These are phyloP conservation scores for Cranoglanis bouderius DNA, from an alignment of 2,113 vertebrate species.

Conservation along the genomic window DNA sequence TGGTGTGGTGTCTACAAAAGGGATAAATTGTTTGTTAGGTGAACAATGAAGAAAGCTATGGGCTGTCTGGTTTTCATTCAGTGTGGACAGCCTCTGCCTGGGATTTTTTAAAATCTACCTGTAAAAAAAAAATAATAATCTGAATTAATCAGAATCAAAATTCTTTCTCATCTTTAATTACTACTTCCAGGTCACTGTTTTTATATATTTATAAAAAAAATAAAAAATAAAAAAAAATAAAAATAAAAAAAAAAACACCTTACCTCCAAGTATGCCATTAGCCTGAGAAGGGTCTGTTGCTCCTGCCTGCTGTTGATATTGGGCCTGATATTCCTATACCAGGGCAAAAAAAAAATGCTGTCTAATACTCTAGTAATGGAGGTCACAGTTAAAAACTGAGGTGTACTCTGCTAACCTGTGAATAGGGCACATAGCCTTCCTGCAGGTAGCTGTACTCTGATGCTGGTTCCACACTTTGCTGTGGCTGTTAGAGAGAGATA, in stretches of 20 bases:
- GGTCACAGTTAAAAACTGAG: neutral
- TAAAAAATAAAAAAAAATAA: too few relatives aligned
- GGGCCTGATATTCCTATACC: constrained; percentile 86
- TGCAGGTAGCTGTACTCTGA: constrained; percentile 89
- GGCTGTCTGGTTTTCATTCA: too few relatives aligned
- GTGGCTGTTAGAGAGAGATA: constrained; percentile 71
- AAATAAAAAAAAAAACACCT: neutral
- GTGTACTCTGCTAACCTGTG: constrained; percentile 77
- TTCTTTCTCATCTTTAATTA: neutral
- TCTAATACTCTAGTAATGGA: neutral
- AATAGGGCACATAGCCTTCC: constrained; percentile 83
- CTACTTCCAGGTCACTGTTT: neutral
- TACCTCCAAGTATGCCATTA: constrained; percentile 78
- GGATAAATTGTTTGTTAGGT: too few relatives aligned
- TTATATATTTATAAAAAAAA: too few relatives aligned
- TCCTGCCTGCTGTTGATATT: constrained; percentile 80
- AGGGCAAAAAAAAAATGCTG: neutral
- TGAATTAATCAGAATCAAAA: neutral
- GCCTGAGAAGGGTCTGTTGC: constrained; percentile 79
- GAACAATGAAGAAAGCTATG: too few relatives aligned
- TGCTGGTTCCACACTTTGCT: constrained; percentile 82
- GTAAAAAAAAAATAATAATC: too few relatives aligned
- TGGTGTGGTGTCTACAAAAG: too few relatives aligned
- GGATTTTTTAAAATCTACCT: too few relatives aligned
- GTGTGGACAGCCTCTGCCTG: too few relatives aligned